A percentile compares a stretch with the other conserved stretches of the same genome.
Evolutionary conservation across 2,113 vertebrate genomes (phyloP).

Genomic region (Vidua chalybeata): DNA sequence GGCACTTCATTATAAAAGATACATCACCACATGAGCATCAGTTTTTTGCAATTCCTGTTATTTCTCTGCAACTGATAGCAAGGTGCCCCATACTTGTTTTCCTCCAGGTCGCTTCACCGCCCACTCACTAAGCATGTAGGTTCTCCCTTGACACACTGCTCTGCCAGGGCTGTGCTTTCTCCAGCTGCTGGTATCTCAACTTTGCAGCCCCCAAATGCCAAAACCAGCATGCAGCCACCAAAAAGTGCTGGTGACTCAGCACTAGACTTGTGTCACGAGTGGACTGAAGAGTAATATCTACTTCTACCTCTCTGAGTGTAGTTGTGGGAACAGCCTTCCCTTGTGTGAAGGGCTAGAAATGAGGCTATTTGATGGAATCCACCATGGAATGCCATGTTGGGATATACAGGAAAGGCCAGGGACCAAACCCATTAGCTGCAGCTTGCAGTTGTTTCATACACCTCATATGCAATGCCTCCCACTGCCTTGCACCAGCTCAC

Average conservation of each 20-base stretch:
- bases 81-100: background rate
- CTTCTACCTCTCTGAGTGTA: background rate
- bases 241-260: background rate
- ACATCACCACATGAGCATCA: background rate
- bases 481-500: background rate
- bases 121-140: background rate
- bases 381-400: background rate
- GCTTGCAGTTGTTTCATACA: accelerated
- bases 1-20: background rate
- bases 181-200: background rate
- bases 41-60: background rate
- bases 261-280: background rate
- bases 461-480: background rate
- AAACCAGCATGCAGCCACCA: background rate
- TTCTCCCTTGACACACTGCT: background rate
- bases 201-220: background rate
- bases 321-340: background rate
- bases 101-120: background rate
- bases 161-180: background rate
- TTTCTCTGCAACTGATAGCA: background rate
- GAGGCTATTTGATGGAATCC: background rate
- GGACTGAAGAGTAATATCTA: background rate
- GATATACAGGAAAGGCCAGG: background rate
- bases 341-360: background rate
- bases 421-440: background rate